These are phyloP conservation scores for Drosophila arizonae DNA, from an alignment of 1,140 invertebrate species.

Conservation along the genomic window DNA sequence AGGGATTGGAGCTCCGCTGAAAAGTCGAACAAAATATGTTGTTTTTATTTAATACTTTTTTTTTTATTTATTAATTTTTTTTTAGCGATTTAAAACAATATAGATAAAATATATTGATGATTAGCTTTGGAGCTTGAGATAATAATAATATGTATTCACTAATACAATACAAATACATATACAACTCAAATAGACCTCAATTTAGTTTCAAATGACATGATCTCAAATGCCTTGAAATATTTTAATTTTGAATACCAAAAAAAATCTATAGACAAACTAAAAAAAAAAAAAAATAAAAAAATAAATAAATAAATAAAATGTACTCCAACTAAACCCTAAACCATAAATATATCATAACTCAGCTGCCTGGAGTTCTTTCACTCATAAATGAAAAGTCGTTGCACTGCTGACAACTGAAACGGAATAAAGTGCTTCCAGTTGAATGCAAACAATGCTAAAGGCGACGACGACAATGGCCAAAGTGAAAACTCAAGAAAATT, in stretches of 20 bases:
- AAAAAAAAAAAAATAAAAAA: no score
- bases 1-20: no score
- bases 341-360: slow-evolving; percentile 3
- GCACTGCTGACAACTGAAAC: slow-evolving; percentile 59
- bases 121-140: no score
- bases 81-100: no score
- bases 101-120: no score
- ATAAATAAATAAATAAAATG: neutral
- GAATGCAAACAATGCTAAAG: slow-evolving; percentile 35
- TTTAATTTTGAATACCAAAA: slow-evolving; percentile 6
- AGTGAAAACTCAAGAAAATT: slow-evolving; percentile 63
- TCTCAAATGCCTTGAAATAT: neutral
- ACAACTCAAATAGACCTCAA: no score
- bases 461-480: slow-evolving; percentile 4
- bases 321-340: neutral
- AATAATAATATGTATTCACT: no score
- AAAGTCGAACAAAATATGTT: no score
- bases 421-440: slow-evolving; percentile 74
- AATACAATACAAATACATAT: no score
- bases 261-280: neutral
- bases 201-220: neutral
- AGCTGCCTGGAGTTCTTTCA: neutral
- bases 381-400: slow-evolving; percentile 47
- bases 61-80: no score
- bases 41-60: no score